Conservation (phyloP, 2,888 invertebrate genomes). For the Eremobia ochroleuca region DNA sequence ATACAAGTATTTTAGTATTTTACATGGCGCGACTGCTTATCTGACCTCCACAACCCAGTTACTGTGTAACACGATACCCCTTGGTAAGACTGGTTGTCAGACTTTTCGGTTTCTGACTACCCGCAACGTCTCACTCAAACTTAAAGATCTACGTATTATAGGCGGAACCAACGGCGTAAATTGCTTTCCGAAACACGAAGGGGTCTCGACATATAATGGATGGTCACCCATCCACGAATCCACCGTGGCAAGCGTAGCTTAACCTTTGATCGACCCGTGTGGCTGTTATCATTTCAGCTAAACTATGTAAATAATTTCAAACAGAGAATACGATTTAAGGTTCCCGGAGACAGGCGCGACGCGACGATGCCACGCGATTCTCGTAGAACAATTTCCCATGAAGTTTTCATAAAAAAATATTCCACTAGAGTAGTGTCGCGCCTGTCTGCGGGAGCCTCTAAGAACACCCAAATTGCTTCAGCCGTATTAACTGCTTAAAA, state of each 20-base stretch:
- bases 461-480: not conserved
- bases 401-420: too few relatives aligned
- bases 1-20: not conserved
- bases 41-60: not conserved
- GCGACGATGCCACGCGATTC: not conserved
- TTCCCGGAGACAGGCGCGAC: too few relatives aligned
- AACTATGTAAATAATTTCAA: not conserved
- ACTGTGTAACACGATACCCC: too few relatives aligned
- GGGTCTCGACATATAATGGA: not conserved
- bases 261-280: not conserved
- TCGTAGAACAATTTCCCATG: not conserved
- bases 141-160: not conserved
- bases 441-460: not conserved
- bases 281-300: not conserved
- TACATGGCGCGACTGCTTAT: not conserved
- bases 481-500: slow-evolving; percentile 1
- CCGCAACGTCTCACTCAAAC: too few relatives aligned
- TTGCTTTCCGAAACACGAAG: not conserved
- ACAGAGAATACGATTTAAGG: not conserved
- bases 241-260: not conserved
- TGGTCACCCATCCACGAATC: not conserved
- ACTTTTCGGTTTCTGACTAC: not conserved
- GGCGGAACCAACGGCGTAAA: too few relatives aligned
- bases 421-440: too few relatives aligned
- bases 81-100: not conserved